phyloP scores from a whole-genome alignment of 1,140 invertebrate genomes.

The Colletes latitarsis region DNA sequence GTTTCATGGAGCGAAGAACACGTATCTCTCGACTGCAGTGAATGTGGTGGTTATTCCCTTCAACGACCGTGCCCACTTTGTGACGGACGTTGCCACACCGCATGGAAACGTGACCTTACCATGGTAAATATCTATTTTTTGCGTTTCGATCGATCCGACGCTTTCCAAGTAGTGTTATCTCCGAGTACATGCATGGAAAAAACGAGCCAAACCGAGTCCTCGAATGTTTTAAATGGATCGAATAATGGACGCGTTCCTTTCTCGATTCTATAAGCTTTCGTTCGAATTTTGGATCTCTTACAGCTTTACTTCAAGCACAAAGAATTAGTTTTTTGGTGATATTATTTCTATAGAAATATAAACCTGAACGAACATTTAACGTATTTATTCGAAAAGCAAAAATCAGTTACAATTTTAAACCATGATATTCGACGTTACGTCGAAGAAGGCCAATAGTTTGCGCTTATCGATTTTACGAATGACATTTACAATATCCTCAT shows the following conservation, averaged over 20 bases:
- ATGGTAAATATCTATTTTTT: slow-evolving; percentile 82
- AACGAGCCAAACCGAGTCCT: not conserved
- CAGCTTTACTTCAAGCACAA: too few species aligned
- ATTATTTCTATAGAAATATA: not conserved
- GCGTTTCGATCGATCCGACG: not conserved
- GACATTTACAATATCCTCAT: slow-evolving; percentile 21
- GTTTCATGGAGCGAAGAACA: slow-evolving; percentile 91
- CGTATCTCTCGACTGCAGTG: slow-evolving; percentile 89
- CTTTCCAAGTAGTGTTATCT: not conserved
- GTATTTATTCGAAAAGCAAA: not conserved
- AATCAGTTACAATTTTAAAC: not conserved
- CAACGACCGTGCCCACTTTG: slow-evolving; percentile 89
- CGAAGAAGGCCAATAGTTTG: not conserved
- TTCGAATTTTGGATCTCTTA: not conserved
- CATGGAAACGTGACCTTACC: slow-evolving; percentile 90
- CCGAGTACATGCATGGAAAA: too few species aligned
- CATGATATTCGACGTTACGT: too few species aligned
- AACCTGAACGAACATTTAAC: not conserved
- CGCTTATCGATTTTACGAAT: slow-evolving; percentile 33
- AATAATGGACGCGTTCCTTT: not conserved
- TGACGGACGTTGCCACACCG: slow-evolving; percentile 87
- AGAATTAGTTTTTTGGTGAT: too few species aligned
- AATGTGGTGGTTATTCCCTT: slow-evolving; percentile 91
- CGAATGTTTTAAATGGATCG: not conserved
- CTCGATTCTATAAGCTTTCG: not conserved